phyloP scores from a whole-genome alignment of 2,113 vertebrate genomes.

The Myodes glareolus region DNA sequence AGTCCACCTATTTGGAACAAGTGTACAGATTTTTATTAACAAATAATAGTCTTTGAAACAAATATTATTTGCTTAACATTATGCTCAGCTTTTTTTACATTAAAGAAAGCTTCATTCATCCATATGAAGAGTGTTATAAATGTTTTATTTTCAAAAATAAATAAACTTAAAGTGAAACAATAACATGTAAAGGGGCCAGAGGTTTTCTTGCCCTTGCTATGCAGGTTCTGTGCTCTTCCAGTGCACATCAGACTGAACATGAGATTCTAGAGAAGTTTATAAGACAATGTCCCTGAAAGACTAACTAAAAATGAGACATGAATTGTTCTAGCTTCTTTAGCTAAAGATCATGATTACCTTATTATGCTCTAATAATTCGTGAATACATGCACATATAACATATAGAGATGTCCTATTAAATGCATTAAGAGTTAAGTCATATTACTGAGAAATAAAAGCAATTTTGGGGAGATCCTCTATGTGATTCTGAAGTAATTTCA shows the following conservation, averaged over 20 bases:
- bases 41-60: background rate
- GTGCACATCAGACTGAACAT: background rate
- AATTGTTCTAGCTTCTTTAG: background rate
- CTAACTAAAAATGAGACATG: background rate
- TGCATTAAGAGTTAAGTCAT: background rate
- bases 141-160: background rate
- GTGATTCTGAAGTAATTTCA: background rate
- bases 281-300: background rate
- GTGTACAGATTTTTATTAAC: background rate
- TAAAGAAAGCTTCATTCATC: background rate
- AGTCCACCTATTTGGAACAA: background rate
- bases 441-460: background rate
- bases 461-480: background rate
- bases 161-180: background rate
- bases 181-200: background rate
- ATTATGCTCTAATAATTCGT: background rate
- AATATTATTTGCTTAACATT: background rate
- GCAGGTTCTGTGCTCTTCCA: background rate
- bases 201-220: background rate
- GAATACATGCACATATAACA: background rate
- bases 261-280: background rate
- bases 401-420: background rate
- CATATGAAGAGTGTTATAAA: background rate
- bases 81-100: background rate
- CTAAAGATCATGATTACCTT: background rate